These are phyloP conservation scores for Tenthredo amoena DNA, from an alignment of 2,888 invertebrate species.

Conservation along the genomic window DNA sequence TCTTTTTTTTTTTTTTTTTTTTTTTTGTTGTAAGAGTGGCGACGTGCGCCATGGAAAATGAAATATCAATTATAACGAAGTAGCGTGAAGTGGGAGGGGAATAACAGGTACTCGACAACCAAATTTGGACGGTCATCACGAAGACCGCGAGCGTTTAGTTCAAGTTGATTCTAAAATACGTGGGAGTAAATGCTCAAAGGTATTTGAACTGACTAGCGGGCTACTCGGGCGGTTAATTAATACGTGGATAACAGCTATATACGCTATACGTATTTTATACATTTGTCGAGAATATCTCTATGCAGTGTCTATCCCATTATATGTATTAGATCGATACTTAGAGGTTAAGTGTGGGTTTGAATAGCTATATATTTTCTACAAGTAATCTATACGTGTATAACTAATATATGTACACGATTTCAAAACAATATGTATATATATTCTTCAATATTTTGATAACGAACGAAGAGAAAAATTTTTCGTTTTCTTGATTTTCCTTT, in stretches of 20 bases:
- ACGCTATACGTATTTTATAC: not conserved
- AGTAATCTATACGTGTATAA: not conserved
- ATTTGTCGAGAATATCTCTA: not conserved
- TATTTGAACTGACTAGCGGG: slow-evolving; percentile 25
- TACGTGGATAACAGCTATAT: slow-evolving; percentile 57
- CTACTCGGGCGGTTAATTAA: slow-evolving; percentile 51
- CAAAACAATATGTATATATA: no score
- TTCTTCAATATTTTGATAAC: no score
- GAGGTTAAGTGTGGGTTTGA: not conserved
- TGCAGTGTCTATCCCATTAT: no score
- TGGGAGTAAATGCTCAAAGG: slow-evolving; percentile 14
- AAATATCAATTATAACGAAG: not conserved
- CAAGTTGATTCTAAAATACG: not conserved
- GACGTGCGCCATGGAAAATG: not conserved
- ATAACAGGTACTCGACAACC: slow-evolving; percentile 8
- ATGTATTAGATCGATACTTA: not conserved
- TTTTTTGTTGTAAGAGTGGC: not conserved
- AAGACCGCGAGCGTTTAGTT: slow-evolving; percentile 16
- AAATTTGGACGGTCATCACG: slow-evolving; percentile 47
- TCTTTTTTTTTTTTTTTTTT: not conserved
- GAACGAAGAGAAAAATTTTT: no score
- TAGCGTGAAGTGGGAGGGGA: not conserved
- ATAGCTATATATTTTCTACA: not conserved
- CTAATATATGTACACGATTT: no score
- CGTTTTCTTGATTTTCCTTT: no score